Conservation (phyloP, 2,888 invertebrate species). For the Ectobius pallidus region DNA sequence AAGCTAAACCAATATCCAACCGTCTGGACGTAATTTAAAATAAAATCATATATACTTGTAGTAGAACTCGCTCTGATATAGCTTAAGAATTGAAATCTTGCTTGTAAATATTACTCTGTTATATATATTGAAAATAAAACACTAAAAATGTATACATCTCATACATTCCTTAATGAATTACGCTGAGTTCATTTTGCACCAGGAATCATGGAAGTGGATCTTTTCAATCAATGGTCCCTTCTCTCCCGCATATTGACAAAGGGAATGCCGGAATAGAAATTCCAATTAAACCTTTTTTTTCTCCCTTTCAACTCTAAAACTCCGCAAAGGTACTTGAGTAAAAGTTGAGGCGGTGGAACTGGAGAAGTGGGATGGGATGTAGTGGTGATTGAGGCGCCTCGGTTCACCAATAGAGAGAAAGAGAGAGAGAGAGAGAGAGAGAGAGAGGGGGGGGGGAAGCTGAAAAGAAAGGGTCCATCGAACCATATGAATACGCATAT, state of each 20-base stretch:
- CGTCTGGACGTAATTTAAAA: too few species aligned
- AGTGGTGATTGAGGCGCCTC: not conserved
- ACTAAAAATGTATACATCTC: not conserved
- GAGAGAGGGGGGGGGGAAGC: not conserved
- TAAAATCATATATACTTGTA: too few species aligned
- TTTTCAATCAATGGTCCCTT: slow-evolving; percentile 19
- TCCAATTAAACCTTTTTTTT: slow-evolving; percentile 33
- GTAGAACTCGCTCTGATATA: too few species aligned
- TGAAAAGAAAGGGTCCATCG: not conserved
- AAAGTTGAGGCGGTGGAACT: not conserved
- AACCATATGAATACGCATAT: slow-evolving; percentile 2
- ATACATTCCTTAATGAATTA: not conserved
- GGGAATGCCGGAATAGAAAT: slow-evolving; percentile 23
- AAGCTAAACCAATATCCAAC: too few species aligned
- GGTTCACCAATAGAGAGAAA: not conserved
- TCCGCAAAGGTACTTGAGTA: not conserved
- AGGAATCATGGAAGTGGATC: slow-evolving; percentile 20
- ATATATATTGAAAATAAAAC: too few species aligned
- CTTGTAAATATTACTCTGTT: too few species aligned
- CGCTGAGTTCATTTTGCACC: not conserved
- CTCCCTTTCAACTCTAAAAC: not conserved
- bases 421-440: too few species aligned
- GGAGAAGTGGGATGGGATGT: too few species aligned
- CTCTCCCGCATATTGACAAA: slow-evolving; percentile 22
- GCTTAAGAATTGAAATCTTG: too few species aligned